Evolutionary conservation across 2,888 invertebrate genomes (phyloP).

Genomic region (Campaea margaritaria): DNA sequence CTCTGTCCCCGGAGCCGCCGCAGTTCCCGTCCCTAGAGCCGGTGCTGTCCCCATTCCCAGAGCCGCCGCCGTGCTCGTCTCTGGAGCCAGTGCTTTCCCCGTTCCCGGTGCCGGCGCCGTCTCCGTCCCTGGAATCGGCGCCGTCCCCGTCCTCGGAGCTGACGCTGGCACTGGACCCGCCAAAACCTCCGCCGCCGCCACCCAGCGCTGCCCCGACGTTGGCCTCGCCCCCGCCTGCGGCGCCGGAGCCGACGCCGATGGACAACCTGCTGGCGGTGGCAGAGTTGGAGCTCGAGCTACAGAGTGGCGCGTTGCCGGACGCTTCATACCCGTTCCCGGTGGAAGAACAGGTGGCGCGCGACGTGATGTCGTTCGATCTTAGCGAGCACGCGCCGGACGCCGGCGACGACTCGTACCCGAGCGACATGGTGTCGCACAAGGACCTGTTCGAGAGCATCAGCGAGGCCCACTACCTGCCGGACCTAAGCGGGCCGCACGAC

Average conservation of each 20-base stretch:
- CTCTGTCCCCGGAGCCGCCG: conserved; percentile 46
- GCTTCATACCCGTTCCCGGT: conserved; percentile 67
- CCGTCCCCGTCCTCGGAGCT: conserved; percentile 46
- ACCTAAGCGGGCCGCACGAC: conserved; percentile 75
- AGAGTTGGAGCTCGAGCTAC: conserved; percentile 87
- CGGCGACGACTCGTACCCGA: conserved; percentile 60
- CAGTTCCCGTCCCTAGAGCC: conserved; percentile 48
- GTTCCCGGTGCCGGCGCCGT: too few species aligned
- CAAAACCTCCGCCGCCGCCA: conserved; percentile 43
- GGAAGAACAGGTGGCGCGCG: conserved; percentile 68
- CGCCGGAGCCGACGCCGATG: conserved; percentile 81
- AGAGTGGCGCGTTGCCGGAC: conserved; percentile 66
- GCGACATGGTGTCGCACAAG: conserved; percentile 71
- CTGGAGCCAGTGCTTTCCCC: too few species aligned
- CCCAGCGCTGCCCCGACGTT: conserved; percentile 51
- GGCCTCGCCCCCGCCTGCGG: conserved; percentile 52
- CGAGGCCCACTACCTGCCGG: conserved; percentile 79
- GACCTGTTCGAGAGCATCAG: conserved; percentile 81
- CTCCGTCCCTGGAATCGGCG: too few species aligned
- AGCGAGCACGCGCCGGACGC: conserved; percentile 59
- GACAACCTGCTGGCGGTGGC: conserved; percentile 87
- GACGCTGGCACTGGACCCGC: conserved; percentile 50
- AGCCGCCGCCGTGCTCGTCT: conserved; percentile 84
- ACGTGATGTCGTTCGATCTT: conserved; percentile 77
- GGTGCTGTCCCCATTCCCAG: conserved; percentile 58